A percentile compares a stretch with the other conserved stretches of the same genome.
Conservation (phyloP, 1,140 invertebrate species). For the Adoxophyes honmai region DNA sequence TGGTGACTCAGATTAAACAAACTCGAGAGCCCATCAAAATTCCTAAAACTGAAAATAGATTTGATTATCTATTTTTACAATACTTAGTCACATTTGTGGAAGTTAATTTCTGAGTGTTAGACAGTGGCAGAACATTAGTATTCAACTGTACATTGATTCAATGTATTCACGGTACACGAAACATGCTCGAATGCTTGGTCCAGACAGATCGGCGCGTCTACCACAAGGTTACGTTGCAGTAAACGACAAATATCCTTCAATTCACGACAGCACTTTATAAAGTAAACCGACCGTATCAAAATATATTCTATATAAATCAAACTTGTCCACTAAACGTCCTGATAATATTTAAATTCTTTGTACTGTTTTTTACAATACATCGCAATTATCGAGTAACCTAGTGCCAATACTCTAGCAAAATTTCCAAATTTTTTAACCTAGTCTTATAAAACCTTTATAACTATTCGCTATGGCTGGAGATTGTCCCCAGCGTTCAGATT, state of each 20-base stretch:
- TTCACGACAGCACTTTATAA: slow-evolving; percentile 31
- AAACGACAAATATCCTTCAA: slow-evolving; percentile 27
- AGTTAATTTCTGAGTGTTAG: slow-evolving; percentile 17
- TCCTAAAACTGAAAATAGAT: slow-evolving; percentile 26
- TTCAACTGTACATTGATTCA: slow-evolving; percentile 36
- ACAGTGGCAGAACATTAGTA: slow-evolving; percentile 36
- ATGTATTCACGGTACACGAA: slow-evolving; percentile 20
- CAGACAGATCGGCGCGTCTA: slow-evolving; percentile 23
- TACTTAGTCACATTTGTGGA: slow-evolving; percentile 25
- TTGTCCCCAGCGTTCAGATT: slow-evolving; percentile 37
- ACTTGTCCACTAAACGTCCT: slow-evolving; percentile 40
- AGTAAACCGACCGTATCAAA: slow-evolving; percentile 60
- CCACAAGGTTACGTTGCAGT: slow-evolving; percentile 23
- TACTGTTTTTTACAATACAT: slow-evolving; percentile 66
- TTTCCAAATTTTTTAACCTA: slow-evolving; percentile 55
- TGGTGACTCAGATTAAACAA: slow-evolving; percentile 19
- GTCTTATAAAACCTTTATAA: slow-evolving; percentile 48
- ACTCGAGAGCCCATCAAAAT: slow-evolving; percentile 1
- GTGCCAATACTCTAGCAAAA: slow-evolving; percentile 45
- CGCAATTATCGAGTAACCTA: slow-evolving; percentile 34
- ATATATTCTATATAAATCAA: slow-evolving; percentile 55
- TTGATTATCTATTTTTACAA: slow-evolving; percentile 27
- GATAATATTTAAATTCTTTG: slow-evolving; percentile 59
- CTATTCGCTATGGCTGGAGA: slow-evolving; percentile 56
- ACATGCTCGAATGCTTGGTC: slow-evolving; percentile 53